Evolutionary conservation across 53 echinoderm and acorn worm species (phyloP).

Genomic region (Echinometra lucunter): DNA sequence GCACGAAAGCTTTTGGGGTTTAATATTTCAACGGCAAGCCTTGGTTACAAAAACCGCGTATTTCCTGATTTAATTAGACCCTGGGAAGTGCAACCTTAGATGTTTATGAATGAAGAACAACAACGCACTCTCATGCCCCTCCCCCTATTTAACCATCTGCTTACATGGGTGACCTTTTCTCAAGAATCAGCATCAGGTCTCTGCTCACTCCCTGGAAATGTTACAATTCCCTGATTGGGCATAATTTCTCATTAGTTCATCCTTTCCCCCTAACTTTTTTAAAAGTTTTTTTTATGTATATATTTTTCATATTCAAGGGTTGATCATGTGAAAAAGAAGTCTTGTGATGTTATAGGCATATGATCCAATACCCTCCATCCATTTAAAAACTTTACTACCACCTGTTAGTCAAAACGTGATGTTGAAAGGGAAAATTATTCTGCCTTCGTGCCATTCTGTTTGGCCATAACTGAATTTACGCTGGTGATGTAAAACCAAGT

Average conservation of each 20-base stretch:
- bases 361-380: not conserved
- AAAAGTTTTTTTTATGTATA: not conserved
- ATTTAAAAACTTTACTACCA: not conserved
- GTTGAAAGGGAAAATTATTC: not conserved
- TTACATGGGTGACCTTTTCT: slow-evolving; percentile 16
- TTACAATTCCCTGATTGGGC: slow-evolving; percentile 30
- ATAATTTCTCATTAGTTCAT: not conserved
- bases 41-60: slow-evolving; percentile 14
- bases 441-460: not conserved
- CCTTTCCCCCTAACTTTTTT: not conserved
- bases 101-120: slow-evolving; percentile 20
- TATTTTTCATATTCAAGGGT: not conserved
- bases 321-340: not conserved
- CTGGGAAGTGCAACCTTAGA: not conserved
- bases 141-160: slow-evolving; percentile 30
- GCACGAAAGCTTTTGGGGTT: too few relatives aligned
- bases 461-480: not conserved
- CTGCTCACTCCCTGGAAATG: not conserved
- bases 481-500: not conserved
- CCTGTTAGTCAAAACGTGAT: slow-evolving; percentile 41
- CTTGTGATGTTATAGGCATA: not conserved
- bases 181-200: not conserved
- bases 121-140: slow-evolving; percentile 23
- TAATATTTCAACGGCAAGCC: not conserved
- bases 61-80: slow-evolving; percentile 47